A percentile compares a stretch with the other conserved stretches of the same genome.
phyloP scores from a whole-genome alignment of 2,113 vertebrate genomes.

The Steatornis caripensis region DNA sequence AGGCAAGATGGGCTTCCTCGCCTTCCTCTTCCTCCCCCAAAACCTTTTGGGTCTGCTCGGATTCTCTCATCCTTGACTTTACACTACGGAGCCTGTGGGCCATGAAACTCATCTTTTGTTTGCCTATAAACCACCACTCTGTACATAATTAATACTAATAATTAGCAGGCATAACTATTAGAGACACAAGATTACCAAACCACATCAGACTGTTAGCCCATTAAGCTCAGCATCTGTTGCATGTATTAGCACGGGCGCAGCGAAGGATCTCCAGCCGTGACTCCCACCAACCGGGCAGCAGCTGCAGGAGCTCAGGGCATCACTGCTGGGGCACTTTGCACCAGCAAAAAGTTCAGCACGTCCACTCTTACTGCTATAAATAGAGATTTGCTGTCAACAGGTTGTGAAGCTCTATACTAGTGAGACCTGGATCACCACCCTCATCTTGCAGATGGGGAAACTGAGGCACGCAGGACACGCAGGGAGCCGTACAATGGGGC shows the following conservation, averaged over 20 bases:
- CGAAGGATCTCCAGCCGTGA: fast-evolving
- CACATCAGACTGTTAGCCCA: neutral
- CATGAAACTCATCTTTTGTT: neutral
- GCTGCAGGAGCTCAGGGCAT: neutral
- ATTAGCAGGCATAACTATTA: neutral
- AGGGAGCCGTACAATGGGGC: fast-evolving
- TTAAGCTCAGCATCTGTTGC: neutral
- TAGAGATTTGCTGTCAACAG: neutral
- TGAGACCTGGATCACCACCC: neutral
- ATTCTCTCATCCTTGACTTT: neutral
- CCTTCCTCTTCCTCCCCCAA: neutral
- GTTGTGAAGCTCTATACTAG: neutral
- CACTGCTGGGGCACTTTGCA: neutral
- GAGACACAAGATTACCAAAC: neutral
- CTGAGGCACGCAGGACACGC: neutral
- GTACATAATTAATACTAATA: neutral
- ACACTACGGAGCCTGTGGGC: neutral
- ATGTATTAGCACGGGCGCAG: fast-evolving
- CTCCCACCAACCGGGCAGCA: neutral
- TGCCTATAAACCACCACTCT: neutral
- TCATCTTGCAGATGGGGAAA: neutral
- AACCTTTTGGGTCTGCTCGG: neutral
- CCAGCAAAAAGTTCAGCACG: neutral
- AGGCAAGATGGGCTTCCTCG: neutral
- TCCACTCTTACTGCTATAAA: neutral